phyloP scores from a whole-genome alignment of 2,888 invertebrate genomes.

The Rosalia funebris region DNA sequence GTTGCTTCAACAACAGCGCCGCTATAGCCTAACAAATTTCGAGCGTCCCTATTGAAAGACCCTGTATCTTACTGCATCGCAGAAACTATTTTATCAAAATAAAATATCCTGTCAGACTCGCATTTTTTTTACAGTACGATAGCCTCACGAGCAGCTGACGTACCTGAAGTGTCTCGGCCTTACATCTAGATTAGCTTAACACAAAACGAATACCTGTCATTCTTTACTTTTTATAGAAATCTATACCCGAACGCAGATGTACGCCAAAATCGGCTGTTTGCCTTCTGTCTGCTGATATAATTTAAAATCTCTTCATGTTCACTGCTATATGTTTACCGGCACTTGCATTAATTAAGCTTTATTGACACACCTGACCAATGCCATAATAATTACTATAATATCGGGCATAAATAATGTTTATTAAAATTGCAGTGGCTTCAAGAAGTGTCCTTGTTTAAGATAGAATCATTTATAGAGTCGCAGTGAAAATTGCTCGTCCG shows the following conservation, averaged over 20 bases:
- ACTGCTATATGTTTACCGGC: background rate
- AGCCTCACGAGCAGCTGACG: background rate
- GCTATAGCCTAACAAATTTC: too few species aligned
- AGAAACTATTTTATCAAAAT: too few species aligned
- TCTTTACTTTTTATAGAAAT: constrained; percentile 15
- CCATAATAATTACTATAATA: background rate
- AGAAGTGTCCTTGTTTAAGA: too few species aligned
- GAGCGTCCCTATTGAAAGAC: too few species aligned
- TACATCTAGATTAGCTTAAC: background rate
- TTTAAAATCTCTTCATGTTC: background rate
- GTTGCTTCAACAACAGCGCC: too few species aligned
- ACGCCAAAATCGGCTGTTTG: background rate
- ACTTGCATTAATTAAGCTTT: background rate
- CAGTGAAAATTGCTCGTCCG: too few species aligned
- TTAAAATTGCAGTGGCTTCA: too few species aligned
- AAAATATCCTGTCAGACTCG: too few species aligned
- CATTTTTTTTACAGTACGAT: background rate
- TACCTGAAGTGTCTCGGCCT: background rate
- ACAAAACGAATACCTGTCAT: constrained; percentile 5
- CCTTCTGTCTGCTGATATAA: background rate
- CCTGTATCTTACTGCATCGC: too few species aligned
- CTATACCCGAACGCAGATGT: constrained; percentile 10
- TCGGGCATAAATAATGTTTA: background rate
- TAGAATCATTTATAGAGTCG: too few species aligned
- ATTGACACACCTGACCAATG: background rate